A percentile compares a stretch with the other conserved stretches of the same genome.
Conservation (phyloP, 2,888 invertebrate species). For the Lathronympha strigana region DNA sequence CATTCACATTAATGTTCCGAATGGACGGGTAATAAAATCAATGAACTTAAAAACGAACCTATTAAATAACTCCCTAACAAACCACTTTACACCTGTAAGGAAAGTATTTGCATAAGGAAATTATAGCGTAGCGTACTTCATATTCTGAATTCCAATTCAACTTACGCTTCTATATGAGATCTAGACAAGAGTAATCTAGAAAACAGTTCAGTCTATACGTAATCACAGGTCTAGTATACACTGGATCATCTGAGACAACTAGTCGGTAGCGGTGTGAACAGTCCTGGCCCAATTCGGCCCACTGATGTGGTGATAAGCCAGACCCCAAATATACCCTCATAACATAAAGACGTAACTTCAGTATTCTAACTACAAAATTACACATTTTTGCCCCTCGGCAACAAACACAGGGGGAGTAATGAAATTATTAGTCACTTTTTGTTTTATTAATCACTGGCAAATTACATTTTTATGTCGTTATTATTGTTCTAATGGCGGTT, state of each 20-base stretch:
- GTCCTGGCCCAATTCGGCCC: slow-evolving; percentile 49
- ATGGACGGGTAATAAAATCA: slow-evolving; percentile 32
- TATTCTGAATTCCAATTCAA: background rate
- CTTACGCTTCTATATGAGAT: background rate
- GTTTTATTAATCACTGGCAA: slow-evolving; percentile 58
- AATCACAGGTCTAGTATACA: background rate
- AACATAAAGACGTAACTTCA: slow-evolving; percentile 13
- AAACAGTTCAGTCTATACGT: background rate
- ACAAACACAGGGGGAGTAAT: slow-evolving; percentile 49
- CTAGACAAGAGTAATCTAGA: background rate
- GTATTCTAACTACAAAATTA: slow-evolving; percentile 1
- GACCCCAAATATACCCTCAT: slow-evolving; percentile 47
- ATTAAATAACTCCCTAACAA: slow-evolving; percentile 38
- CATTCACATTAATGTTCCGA: slow-evolving; percentile 19
- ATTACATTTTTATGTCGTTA: slow-evolving; percentile 43
- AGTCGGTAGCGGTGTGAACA: background rate
- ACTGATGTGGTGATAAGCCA: slow-evolving; percentile 60
- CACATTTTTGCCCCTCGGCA: background rate
- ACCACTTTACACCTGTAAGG: slow-evolving; percentile 54
- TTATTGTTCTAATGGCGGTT: slow-evolving; percentile 24
- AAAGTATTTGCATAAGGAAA: slow-evolving; percentile 64
- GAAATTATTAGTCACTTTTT: slow-evolving; percentile 65
- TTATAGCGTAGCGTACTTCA: slow-evolving; percentile 56
- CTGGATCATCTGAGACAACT: background rate
- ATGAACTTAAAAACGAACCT: slow-evolving; percentile 27